Evolutionary conservation across 1,140 invertebrate genomes (phyloP), one percentile per base, ranked within the genome.

Genomic region (Calliphora vicina): DNA sequence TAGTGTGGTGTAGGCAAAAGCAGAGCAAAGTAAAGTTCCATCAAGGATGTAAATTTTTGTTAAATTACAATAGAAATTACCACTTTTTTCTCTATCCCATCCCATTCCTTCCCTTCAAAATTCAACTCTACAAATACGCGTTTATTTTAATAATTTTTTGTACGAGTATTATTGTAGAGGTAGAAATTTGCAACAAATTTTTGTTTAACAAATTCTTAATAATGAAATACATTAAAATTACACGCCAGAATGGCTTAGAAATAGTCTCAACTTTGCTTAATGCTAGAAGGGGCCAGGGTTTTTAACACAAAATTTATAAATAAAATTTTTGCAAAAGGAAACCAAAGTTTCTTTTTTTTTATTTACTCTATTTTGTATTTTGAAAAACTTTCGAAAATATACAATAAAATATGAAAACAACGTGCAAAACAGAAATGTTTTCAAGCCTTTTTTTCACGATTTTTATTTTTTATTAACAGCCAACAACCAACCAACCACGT

Each of bases 51-150:
- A 45, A 35, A 23, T 43, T 78, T 78, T 78, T 78, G 74, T 35
- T 35, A 78, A 78, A 78, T 78, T 78, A 78, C 74, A 78, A 78
- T 78, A 78, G 74, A 43, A 78, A 45, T 78, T 78, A 43, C 42
- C 74, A 78, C 61, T 67, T 67, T 67, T 67, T 67, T 8, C n/a
- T 15, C 15, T 4, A 6, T n/a, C 1, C n/a, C 0, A n/a, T 15
- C n/a, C 50, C n/a, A 13, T 12, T 57, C 1, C n/a, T 15, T 6
- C n/a, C 50, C 4, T 57, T n/a, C n/a, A 57, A 35, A 35, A 35
- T 5, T 10, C n/a, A n/a, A 17, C n/a, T 57, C n/a, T 57, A 1
- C 50, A 57, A 67, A 67, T 67, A 23, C 20, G 61, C 61, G 61
- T 8, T 23, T 12, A 67, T 67, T 67, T 67, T 67, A 67, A 67